Percentiles rank a stretch among this genome's conserved stretches.
phyloP scores from a whole-genome alignment of 2,797 vertebrate genomes.

The Pipistrellus nathusii region DNA sequence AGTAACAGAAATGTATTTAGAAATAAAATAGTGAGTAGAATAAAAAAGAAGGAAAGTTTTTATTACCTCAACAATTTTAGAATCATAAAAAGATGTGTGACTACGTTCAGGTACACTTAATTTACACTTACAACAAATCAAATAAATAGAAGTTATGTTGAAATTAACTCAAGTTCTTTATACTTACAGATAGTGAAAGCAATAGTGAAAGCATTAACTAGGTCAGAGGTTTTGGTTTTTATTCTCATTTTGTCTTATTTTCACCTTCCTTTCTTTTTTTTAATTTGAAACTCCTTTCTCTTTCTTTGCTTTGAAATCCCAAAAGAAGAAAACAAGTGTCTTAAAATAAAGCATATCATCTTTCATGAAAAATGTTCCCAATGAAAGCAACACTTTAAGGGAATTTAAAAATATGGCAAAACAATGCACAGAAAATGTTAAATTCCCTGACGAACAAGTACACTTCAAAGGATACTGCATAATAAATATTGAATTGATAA shows the following conservation, averaged over 20 bases:
- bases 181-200: not conserved
- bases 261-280: not conserved
- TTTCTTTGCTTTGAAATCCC: not conserved
- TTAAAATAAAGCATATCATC: constrained; percentile 2
- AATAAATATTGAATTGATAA: constrained; percentile 22
- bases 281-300: not conserved
- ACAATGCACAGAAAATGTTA: not conserved
- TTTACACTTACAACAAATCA: not conserved
- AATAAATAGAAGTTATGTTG: not conserved
- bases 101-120: not conserved
- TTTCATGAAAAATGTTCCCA: not conserved
- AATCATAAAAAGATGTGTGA: not conserved
- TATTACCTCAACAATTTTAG: not conserved
- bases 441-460: not conserved
- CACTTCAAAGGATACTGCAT: not conserved
- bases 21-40: not conserved
- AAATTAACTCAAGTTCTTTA: constrained; percentile 2
- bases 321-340: not conserved
- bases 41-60: not conserved
- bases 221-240: not conserved
- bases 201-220: not conserved
- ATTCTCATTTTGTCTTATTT: not conserved
- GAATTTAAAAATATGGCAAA: not conserved
- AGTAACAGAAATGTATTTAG: not conserved
- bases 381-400: not conserved